phyloP scores from a whole-genome alignment of 2,113 vertebrate species.

The Himantopus leucocephalus region DNA sequence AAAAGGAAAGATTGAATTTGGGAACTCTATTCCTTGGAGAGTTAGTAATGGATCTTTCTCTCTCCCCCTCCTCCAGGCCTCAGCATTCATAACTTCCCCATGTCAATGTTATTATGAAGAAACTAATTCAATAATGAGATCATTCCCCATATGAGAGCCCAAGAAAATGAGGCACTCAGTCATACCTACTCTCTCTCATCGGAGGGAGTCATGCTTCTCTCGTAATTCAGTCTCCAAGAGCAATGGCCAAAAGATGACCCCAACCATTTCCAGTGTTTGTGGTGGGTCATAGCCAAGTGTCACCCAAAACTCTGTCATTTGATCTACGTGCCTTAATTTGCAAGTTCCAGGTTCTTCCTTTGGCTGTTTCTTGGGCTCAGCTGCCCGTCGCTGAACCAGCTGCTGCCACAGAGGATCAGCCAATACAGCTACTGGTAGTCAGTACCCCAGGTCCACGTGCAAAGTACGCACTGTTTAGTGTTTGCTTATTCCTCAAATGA shows the following conservation, averaged over 20 bases:
- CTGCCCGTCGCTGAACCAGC: neutral
- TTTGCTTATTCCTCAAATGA: neutral
- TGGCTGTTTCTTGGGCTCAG: neutral
- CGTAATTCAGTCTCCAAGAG: neutral
- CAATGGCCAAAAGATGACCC: neutral
- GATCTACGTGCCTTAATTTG: neutral
- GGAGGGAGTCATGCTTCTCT: neutral
- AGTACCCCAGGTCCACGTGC: neutral
- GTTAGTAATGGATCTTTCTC: constrained; percentile 40
- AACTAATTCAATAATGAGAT: constrained; percentile 65
- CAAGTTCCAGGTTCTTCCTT: neutral
- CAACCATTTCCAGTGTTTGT: neutral
- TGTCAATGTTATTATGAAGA: constrained; percentile 59
- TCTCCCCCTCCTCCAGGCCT: constrained; percentile 34
- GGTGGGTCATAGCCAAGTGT: neutral
- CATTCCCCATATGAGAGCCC: constrained; percentile 54
- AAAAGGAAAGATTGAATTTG: constrained; percentile 69
- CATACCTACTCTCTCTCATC: constrained; percentile 46
- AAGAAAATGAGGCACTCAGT: constrained; percentile 51
- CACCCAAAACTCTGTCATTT: neutral
- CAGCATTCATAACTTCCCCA: constrained; percentile 32
- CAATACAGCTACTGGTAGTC: neutral
- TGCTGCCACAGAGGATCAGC: neutral
- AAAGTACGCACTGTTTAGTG: fast-evolving
- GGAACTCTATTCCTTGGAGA: constrained; percentile 54